Conservation (phyloP, 2,888 invertebrate genomes). For the Pammene aurita region DNA sequence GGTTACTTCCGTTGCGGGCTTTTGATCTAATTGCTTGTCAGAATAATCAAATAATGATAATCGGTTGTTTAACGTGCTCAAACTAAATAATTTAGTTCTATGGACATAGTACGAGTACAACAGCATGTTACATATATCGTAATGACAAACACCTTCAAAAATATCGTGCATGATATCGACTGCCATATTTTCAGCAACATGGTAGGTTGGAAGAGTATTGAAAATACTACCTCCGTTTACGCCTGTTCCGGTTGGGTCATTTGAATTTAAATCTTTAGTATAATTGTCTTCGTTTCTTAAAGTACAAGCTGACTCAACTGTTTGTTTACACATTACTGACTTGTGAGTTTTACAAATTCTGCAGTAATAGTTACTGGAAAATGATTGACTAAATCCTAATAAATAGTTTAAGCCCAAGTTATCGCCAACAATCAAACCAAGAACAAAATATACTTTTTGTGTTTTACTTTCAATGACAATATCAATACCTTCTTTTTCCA, state of each 20-base stretch:
- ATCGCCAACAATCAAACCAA: constrained; percentile 10
- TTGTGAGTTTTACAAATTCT: constrained; percentile 25
- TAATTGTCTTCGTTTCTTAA: neutral
- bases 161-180: constrained; percentile 29
- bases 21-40: neutral
- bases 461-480: neutral
- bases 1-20: neutral
- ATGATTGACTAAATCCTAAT: constrained; percentile 10
- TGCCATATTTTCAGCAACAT: constrained; percentile 1
- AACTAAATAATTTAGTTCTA: neutral
- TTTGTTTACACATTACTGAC: constrained; percentile 11
- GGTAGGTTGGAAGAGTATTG: constrained; percentile 1
- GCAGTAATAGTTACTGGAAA: constrained; percentile 23
- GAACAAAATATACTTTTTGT: constrained; percentile 3
- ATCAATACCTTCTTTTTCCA: constrained; percentile 3
- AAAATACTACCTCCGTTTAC: constrained; percentile 9
- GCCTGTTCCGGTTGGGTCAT: constrained; percentile 7
- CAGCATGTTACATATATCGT: neutral
- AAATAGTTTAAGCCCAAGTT: constrained; percentile 9
- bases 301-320: neutral
- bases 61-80: neutral
- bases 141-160: constrained; percentile 21
- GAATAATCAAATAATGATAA: constrained; percentile 9
- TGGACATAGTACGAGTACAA: constrained; percentile 1
- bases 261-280: neutral